Conservation (phyloP, 2,113 vertebrate species). For the Crotalus viridis region DNA sequence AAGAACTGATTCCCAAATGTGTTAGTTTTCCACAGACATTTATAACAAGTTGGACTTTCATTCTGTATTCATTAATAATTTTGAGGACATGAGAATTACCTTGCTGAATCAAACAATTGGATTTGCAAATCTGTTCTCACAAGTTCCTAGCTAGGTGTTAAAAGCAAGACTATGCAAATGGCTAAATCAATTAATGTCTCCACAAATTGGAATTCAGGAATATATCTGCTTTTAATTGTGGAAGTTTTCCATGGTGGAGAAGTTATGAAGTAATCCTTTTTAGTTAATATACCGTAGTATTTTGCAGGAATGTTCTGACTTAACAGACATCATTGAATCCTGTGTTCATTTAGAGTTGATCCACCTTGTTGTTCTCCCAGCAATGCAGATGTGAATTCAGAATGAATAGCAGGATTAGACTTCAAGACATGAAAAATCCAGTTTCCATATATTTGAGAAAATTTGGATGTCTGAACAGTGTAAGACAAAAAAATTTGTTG, state of each 20-base stretch:
- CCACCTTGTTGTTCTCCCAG: not conserved
- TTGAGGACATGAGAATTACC: not conserved
- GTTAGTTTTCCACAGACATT: slow-evolving; percentile 45
- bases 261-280: not conserved
- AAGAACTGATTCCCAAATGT: slow-evolving; percentile 48
- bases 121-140: no score
- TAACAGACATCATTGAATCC: not conserved
- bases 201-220: not conserved
- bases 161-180: not conserved
- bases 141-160: not conserved
- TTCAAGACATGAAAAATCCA: not conserved
- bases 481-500: not conserved
- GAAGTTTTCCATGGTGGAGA: not conserved
- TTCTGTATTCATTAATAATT: slow-evolving; percentile 45
- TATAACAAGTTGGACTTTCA: not conserved
- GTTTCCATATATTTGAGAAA: not conserved
- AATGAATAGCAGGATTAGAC: not conserved
- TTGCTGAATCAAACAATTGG: not conserved
- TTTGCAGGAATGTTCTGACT: not conserved
- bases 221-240: not conserved
- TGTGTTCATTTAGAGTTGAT: not conserved
- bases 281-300: not conserved
- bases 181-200: not conserved
- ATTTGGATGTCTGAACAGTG: not conserved
- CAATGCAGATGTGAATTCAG: not conserved